Evolutionary conservation across 2,113 vertebrate species (phyloP).

Genomic region (Oncorhynchus keta): DNA sequence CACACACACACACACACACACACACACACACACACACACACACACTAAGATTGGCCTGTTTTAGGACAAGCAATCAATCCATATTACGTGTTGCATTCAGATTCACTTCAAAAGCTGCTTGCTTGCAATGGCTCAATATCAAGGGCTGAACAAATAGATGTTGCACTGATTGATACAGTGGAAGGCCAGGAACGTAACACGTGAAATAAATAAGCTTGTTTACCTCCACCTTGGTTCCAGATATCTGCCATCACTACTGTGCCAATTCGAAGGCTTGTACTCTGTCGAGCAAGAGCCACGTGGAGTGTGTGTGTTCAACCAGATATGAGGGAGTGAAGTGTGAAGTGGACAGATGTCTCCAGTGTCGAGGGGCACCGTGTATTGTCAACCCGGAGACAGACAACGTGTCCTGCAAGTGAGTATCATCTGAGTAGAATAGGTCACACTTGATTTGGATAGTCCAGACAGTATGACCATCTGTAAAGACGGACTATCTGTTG

Average conservation of each 20-base stretch:
- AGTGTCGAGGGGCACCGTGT: conserved; percentile 81
- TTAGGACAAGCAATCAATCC: neutral
- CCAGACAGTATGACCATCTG: too few species aligned
- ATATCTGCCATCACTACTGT: conserved; percentile 85
- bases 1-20: neutral
- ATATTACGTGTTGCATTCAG: neutral
- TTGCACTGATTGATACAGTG: too few species aligned
- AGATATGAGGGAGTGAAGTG: conserved; percentile 82
- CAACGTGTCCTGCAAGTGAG: conserved; percentile 86
- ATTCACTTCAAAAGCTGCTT: neutral
- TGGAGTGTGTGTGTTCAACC: conserved; percentile 80
- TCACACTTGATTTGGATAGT: too few species aligned
- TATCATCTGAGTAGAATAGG: conserved; percentile 1
- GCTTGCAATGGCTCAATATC: too few species aligned
- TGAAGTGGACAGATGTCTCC: conserved; percentile 80
- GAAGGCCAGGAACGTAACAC: too few species aligned
- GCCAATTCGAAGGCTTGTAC: conserved; percentile 83
- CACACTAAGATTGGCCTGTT: neutral
- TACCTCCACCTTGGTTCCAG: conserved; percentile 48
- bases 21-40: neutral
- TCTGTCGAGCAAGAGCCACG: conserved; percentile 73
- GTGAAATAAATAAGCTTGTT: too few species aligned
- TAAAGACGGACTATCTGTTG: too few species aligned
- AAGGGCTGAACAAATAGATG: too few species aligned
- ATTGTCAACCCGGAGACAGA: conserved; percentile 71